phyloP scores from a whole-genome alignment of 2,888 invertebrate species.

The Tanytarsus gracilentus region DNA sequence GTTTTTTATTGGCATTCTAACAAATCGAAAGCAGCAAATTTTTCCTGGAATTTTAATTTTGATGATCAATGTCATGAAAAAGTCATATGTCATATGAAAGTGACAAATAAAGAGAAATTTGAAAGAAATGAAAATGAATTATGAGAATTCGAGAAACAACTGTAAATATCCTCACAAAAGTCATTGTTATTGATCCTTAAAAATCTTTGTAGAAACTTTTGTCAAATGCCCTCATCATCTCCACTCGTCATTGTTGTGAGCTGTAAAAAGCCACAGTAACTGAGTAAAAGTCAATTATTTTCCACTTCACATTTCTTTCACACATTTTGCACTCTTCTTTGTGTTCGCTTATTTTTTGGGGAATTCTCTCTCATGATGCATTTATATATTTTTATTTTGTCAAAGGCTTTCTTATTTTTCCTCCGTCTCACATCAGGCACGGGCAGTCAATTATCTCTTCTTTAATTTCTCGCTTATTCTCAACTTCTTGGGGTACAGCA shows the following conservation, averaged over 20 bases:
- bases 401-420: not conserved
- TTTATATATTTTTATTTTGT: slow-evolving; percentile 14
- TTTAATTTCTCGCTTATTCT: slow-evolving; percentile 22
- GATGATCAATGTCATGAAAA: too few species aligned
- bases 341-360: not conserved
- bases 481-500: not conserved
- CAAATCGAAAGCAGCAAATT: too few species aligned
- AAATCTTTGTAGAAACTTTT: too few species aligned
- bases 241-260: slow-evolving; percentile 8
- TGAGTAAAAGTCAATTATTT: slow-evolving; percentile 28
- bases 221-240: slow-evolving; percentile 13
- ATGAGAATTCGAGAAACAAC: too few species aligned
- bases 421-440: slow-evolving; percentile 22
- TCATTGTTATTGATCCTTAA: slow-evolving; percentile 26
- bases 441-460: slow-evolving; percentile 28
- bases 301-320: slow-evolving; percentile 2
- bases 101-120: too few species aligned
- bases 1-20: too few species aligned
- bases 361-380: not conserved
- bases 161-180: slow-evolving; percentile 25
- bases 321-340: not conserved
- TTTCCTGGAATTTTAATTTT: too few species aligned
- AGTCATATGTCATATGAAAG: too few species aligned
- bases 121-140: too few species aligned
- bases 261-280: slow-evolving; percentile 28